Percentiles rank a stretch among this genome's conserved stretches.
phyloP scores from a whole-genome alignment of 1,140 invertebrate species.

The Meloidogyne floridensis region DNA sequence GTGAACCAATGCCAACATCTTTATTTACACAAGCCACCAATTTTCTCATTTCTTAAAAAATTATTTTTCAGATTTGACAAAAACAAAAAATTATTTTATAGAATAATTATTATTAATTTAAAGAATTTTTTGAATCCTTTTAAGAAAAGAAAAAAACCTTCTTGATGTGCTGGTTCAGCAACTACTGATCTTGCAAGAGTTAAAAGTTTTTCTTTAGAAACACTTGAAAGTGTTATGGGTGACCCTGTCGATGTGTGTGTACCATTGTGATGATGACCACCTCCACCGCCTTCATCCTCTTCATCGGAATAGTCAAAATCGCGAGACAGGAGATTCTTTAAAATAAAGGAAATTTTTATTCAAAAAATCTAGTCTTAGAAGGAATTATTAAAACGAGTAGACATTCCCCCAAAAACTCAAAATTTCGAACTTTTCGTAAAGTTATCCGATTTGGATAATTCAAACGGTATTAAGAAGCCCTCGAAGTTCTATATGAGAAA shows the following conservation, averaged over 20 bases:
- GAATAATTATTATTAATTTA: no score
- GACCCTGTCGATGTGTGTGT: neutral
- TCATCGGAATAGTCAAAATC: conserved; percentile 59
- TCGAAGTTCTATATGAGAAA: no score
- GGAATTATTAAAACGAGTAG: neutral
- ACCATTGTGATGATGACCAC: conserved; percentile 19
- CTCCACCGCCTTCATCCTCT: conserved; percentile 40
- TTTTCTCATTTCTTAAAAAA: conserved; percentile 11
- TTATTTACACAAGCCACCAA: neutral
- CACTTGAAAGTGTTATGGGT: neutral
- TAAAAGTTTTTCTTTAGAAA: conserved; percentile 18
- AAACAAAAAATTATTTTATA: neutral
- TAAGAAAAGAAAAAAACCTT: no score
- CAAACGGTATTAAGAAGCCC: no score
- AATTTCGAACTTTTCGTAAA: no score
- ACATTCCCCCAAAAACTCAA: no score
- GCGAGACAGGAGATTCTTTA: conserved; percentile 53
- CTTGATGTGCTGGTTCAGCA: conserved; percentile 10
- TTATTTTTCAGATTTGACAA: neutral
- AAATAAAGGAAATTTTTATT: neutral
- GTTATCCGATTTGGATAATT: no score
- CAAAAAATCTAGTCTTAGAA: neutral
- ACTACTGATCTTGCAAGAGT: conserved; percentile 9
- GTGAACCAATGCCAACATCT: conserved; percentile 4
- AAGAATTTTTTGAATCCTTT: no score